Conservation (phyloP, 2,888 invertebrate species). For the Eilema caniola region DNA sequence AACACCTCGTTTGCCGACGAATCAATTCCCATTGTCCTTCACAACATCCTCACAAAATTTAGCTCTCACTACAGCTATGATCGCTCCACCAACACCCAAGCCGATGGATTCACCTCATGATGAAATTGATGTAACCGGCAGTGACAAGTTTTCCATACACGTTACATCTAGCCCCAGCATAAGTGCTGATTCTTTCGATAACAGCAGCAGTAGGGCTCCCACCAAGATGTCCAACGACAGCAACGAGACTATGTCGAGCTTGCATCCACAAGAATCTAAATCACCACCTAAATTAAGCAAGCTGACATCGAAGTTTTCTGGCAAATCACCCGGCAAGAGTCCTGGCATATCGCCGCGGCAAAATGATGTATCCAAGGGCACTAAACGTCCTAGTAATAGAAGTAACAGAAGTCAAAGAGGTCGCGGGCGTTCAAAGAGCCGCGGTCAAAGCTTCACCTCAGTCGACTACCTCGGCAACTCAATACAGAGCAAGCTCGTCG, state of each 20-base stretch:
- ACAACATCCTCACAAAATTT: slow-evolving; percentile 94
- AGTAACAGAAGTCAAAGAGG: slow-evolving; percentile 81
- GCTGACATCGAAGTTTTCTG: slow-evolving; percentile 88
- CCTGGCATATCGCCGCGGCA: slow-evolving; percentile 90
- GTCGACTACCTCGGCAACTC: slow-evolving; percentile 88
- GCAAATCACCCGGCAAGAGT: slow-evolving; percentile 89
- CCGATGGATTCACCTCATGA: slow-evolving; percentile 78
- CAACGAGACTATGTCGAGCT: slow-evolving; percentile 67
- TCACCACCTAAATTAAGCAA: slow-evolving; percentile 82
- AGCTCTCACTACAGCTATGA: slow-evolving; percentile 93
- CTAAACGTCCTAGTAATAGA: slow-evolving; percentile 72
- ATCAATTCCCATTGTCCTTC: slow-evolving; percentile 89
- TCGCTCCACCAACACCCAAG: slow-evolving; percentile 89
- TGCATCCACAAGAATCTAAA: slow-evolving; percentile 70
- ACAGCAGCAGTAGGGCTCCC: slow-evolving; percentile 62
- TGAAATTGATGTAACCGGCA: slow-evolving; percentile 74
- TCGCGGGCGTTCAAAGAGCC: slow-evolving; percentile 83
- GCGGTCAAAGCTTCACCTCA: slow-evolving; percentile 70
- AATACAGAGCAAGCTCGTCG: slow-evolving; percentile 93
- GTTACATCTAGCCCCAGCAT: slow-evolving; percentile 75
- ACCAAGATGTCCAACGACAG: slow-evolving; percentile 77
- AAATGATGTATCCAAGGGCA: slow-evolving; percentile 76
- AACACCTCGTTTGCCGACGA: slow-evolving; percentile 85
- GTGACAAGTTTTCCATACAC: slow-evolving; percentile 75
- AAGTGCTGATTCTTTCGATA: slow-evolving; percentile 75